Conservation (phyloP, 2,113 vertebrate genomes). For the Rafetus swinhoei region DNA sequence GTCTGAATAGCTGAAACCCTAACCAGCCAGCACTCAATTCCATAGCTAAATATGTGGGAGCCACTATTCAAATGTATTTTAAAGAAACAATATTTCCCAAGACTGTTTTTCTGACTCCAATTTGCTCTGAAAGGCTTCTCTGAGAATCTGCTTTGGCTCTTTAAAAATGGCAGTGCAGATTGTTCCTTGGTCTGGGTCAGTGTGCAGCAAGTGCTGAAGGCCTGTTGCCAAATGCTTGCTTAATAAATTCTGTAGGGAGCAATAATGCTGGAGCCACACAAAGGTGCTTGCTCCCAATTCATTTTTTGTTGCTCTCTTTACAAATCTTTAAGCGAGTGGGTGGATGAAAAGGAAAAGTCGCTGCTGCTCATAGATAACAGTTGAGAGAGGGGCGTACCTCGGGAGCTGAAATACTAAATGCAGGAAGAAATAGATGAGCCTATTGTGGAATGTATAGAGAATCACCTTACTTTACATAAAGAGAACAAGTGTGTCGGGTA, state of each 20-base stretch:
- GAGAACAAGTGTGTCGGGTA: not conserved
- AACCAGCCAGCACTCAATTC: not conserved
- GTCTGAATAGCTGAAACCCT: not conserved
- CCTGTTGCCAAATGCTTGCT: not conserved
- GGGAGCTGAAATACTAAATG: not conserved
- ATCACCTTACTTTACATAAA: not conserved
- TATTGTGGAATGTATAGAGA: not conserved
- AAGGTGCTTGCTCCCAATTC: not conserved
- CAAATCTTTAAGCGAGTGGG: not conserved
- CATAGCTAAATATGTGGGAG: not conserved
- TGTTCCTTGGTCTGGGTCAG: not conserved
- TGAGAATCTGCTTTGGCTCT: not conserved
- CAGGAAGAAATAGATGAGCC: not conserved
- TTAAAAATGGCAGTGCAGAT: not conserved
- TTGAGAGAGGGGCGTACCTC: not conserved
- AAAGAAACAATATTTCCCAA: not conserved
- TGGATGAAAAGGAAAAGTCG: not conserved
- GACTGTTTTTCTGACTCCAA: not conserved
- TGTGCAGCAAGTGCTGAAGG: not conserved
- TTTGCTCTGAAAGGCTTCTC: not conserved
- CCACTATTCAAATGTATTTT: not conserved
- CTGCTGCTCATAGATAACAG: not conserved
- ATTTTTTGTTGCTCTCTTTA: not conserved
- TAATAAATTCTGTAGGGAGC: not conserved
- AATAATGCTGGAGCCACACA: not conserved